phyloP scores from a whole-genome alignment of 2,888 invertebrate genomes.

The Hesperia comma region DNA sequence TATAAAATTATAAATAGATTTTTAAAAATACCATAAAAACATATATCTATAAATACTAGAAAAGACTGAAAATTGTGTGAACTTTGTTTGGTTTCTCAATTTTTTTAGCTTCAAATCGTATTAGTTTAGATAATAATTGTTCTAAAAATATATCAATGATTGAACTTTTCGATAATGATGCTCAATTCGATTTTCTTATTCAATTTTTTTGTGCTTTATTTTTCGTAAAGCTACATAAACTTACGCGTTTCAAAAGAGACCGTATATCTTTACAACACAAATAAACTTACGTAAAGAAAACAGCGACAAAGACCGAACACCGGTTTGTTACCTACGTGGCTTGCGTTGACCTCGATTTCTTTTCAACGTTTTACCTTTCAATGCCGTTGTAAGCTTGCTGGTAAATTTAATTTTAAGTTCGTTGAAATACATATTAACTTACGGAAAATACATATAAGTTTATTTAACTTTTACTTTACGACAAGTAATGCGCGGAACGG shows the following conservation, averaged over 20 bases:
- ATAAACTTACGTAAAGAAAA: constrained; percentile 48
- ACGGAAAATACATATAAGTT: neutral
- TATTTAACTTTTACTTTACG: constrained; percentile 19
- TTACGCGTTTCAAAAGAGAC: neutral
- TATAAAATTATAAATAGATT: neutral
- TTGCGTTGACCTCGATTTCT: constrained; percentile 83
- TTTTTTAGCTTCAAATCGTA: too few species aligned
- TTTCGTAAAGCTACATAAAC: neutral
- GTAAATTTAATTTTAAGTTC: constrained; percentile 37
- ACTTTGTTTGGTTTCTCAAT: too few species aligned
- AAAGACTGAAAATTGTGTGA: too few species aligned
- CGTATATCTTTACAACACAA: constrained; percentile 30
- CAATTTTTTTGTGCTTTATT: neutral
- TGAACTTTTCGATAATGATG: too few species aligned
- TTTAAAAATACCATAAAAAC: too few species aligned
- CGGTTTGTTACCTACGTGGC: constrained; percentile 70
- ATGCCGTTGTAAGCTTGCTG: constrained; percentile 66
- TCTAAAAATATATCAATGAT: too few species aligned
- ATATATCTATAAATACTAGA: too few species aligned
- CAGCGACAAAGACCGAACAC: constrained; percentile 58
- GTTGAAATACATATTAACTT: neutral
- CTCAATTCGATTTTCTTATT: too few species aligned
- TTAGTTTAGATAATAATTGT: too few species aligned
- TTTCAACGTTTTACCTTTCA: constrained; percentile 80
- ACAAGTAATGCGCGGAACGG: constrained; percentile 51